Evolutionary conservation across 2,113 vertebrate genomes (phyloP), one percentile per base, ranked within the genome.

Genomic region (Stegastes partitus): DNA sequence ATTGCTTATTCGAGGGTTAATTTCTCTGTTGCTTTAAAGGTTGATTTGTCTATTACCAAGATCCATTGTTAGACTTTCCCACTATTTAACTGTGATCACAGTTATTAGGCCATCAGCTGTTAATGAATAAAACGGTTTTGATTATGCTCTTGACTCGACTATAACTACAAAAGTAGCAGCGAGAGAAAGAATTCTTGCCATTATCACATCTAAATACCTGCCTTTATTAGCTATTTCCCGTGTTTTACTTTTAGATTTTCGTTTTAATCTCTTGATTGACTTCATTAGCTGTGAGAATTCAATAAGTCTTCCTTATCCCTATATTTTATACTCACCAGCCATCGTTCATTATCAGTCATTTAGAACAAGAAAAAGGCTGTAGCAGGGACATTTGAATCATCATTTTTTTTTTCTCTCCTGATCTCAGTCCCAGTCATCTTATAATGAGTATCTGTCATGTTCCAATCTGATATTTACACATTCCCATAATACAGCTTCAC

Each of bases 71-170:
- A 80, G 77, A 86, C 72, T 87, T 87, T 86, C 79, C 74, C 82
- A 62, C 73, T 68, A 71, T 88, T 91, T 83, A 87, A 66, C 85
- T 61, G 81, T 87, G 83, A 93, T 93, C 90, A 89, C 88, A 78
- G 71, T 90, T 90, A 84, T 93, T 93, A 85, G 66, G 67, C 63
- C 70, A 78, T 91, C 79, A 77, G 68, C 77, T 80, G 66, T 74
- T 89, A 80, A 79, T 80, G 75, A 84, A 81, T 86, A 56, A 80
- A 81, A 68, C 80, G 83, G 34, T 71, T 86, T 68, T 66, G 74
- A 82, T 85, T 86, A 56, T 78, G 74, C 75, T 67, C 51, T 65
- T 56, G 65, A 78, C 59, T 74, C 34, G 66, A 82, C 56, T 77
- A 56, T 47, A 28, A 58, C 47, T 59, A 68, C 58, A 81, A 70